Evolutionary conservation across 2,888 invertebrate genomes (phyloP).

Genomic region (Zele albiditarsus): DNA sequence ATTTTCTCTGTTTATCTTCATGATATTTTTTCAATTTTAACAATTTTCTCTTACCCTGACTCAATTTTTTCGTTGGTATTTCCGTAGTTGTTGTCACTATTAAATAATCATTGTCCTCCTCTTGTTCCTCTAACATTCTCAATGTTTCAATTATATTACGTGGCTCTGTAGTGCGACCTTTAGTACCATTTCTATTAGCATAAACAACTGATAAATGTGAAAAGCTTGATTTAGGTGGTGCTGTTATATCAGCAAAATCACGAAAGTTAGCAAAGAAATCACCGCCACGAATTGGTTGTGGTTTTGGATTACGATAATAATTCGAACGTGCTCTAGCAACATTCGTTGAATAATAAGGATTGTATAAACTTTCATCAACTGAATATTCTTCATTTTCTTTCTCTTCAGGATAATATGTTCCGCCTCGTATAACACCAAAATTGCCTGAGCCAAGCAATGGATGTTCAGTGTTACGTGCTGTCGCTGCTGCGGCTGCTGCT

Average conservation of each 20-base stretch:
- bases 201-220: constrained; percentile 90
- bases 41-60: constrained; percentile 68
- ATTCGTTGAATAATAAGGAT: constrained; percentile 78
- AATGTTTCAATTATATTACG: constrained; percentile 89
- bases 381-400: constrained; percentile 81
- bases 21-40: constrained; percentile 67
- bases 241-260: constrained; percentile 92
- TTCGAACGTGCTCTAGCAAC: constrained; percentile 83
- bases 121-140: constrained; percentile 80
- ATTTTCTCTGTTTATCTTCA: constrained; percentile 69
- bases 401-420: constrained; percentile 83
- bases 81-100: constrained; percentile 60
- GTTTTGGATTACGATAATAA: constrained; percentile 81
- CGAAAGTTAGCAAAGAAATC: constrained; percentile 93
- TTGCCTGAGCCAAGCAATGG: constrained; percentile 84
- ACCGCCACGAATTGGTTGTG: constrained; percentile 79
- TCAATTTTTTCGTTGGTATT: constrained; percentile 66
- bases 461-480: constrained; percentile 74
- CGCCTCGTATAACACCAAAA: constrained; percentile 89
- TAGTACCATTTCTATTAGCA: constrained; percentile 84
- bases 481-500: constrained; percentile 61
- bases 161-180: constrained; percentile 76
- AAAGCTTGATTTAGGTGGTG: constrained; percentile 86
- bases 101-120: constrained; percentile 48
- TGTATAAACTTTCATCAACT: constrained; percentile 76